Conservation (phyloP, 2,113 vertebrate genomes). For the Plecturocebus donacophilus region DNA sequence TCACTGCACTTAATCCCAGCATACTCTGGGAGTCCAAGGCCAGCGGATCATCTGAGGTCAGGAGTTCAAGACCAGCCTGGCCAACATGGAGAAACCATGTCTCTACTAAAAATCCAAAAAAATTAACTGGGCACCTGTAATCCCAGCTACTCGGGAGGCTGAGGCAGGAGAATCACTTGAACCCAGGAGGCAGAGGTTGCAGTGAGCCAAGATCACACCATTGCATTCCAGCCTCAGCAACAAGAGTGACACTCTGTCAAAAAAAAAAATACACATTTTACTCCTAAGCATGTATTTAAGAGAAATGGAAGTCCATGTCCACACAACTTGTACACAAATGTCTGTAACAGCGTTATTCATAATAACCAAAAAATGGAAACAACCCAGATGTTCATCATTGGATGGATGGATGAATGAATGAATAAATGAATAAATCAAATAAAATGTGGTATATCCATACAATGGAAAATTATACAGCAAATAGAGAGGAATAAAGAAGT, state of each 20-base stretch:
- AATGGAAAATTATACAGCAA: not conserved
- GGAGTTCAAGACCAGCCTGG: too few relatives aligned
- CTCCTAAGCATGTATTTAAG: not conserved
- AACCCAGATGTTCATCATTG: not conserved
- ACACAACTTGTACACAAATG: not conserved
- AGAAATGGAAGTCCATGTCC: not conserved
- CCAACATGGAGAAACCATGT: too few relatives aligned
- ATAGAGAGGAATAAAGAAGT: not conserved
- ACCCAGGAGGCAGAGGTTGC: too few relatives aligned
- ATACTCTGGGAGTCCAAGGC: too few relatives aligned
- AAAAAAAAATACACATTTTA: not conserved
- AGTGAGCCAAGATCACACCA: too few relatives aligned
- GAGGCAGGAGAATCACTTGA: too few relatives aligned
- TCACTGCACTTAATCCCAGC: too few relatives aligned
- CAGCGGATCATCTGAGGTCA: too few relatives aligned
- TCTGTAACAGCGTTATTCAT: not conserved
- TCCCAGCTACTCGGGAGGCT: too few relatives aligned
- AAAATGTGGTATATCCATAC: not conserved
- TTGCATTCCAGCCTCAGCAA: too few relatives aligned
- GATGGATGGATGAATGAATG: not conserved
- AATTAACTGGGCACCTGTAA: too few relatives aligned
- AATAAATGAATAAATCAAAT: not conserved
- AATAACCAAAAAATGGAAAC: not conserved
- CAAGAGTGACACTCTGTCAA: not conserved
- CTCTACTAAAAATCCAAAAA: too few relatives aligned